These are phyloP conservation scores for Microchrysa polita DNA, from an alignment of 2,888 invertebrate genomes.

Conservation along the genomic window DNA sequence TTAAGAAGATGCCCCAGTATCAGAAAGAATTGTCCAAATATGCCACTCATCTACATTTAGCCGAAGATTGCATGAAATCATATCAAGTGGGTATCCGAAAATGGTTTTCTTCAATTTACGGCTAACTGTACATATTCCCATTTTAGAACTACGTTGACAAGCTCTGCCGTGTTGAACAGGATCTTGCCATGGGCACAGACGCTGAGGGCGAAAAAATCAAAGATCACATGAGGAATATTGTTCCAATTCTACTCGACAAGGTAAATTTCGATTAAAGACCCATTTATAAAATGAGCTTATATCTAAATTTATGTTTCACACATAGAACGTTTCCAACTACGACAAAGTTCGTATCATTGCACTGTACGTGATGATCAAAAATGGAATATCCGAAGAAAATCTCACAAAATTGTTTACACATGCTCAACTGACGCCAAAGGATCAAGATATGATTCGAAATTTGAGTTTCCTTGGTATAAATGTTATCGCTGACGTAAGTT, in stretches of 20 bases:
- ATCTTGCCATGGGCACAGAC: constrained; percentile 99
- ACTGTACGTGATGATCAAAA: constrained; percentile 97
- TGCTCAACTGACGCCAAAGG: constrained; percentile 92
- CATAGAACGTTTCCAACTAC: constrained; percentile 79
- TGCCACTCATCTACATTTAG: constrained; percentile 96
- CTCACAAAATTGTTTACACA: constrained; percentile 97
- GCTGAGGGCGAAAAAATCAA: constrained; percentile 99
- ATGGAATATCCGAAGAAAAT: constrained; percentile 98
- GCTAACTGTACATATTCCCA: neutral
- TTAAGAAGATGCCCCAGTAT: constrained; percentile 99
- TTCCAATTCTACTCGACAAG: constrained; percentile 94
- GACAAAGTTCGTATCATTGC: constrained; percentile 98
- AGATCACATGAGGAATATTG: constrained; percentile 99
- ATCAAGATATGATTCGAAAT: constrained; percentile 96
- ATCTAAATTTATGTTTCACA: constrained; percentile 10
- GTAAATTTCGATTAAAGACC: constrained; percentile 63
- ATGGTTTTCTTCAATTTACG: neutral
- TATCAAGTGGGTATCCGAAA: constrained; percentile 70
- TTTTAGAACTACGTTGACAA: constrained; percentile 87
- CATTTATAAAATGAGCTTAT: neutral
- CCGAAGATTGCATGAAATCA: constrained; percentile 99
- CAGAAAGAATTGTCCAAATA: constrained; percentile 99
- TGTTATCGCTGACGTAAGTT: constrained; percentile 91
- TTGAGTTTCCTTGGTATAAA: constrained; percentile 93
- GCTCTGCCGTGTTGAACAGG: constrained; percentile 97